phyloP scores from a whole-genome alignment of 1,140 invertebrate genomes.

The Magallana angulata region DNA sequence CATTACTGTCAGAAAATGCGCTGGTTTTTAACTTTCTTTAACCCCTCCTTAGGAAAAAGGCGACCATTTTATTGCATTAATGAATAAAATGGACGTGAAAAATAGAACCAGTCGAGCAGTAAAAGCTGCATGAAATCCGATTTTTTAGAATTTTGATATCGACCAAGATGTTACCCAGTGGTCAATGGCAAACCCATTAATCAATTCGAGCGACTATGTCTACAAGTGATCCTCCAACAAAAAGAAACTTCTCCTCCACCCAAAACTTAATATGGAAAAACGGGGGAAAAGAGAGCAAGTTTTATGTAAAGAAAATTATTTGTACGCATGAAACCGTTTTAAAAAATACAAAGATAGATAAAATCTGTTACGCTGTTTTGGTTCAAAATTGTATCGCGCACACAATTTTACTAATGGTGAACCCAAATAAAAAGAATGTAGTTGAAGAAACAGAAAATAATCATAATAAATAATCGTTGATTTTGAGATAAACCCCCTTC shows the following conservation, averaged over 20 bases:
- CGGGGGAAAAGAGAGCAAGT: not conserved
- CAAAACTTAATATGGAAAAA: not conserved
- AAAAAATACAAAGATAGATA: not conserved
- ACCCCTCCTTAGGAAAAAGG: not conserved
- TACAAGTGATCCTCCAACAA: not conserved
- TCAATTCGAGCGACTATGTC: not conserved
- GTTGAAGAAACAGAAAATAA: not conserved
- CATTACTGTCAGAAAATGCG: not conserved
- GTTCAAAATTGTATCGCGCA: not conserved
- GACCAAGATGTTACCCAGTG: conserved; percentile 9
- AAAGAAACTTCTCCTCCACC: not conserved
- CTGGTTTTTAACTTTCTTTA: not conserved
- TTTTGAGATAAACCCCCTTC: not conserved
- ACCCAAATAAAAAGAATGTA: not conserved
- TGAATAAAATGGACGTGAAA: not conserved
- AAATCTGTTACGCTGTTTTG: not conserved
- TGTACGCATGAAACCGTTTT: not conserved
- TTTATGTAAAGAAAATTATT: too few relatives aligned
- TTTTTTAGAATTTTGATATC: not conserved
- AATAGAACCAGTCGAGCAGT: not conserved
- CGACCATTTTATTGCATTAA: not conserved
- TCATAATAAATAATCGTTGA: conserved; percentile 15
- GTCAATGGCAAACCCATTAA: not conserved
- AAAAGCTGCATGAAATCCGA: not conserved
- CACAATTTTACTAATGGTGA: not conserved